Evolutionary conservation across 2,113 vertebrate genomes (phyloP), one percentile per base, ranked within the genome.

Genomic region (Tragelaphus scriptus): DNA sequence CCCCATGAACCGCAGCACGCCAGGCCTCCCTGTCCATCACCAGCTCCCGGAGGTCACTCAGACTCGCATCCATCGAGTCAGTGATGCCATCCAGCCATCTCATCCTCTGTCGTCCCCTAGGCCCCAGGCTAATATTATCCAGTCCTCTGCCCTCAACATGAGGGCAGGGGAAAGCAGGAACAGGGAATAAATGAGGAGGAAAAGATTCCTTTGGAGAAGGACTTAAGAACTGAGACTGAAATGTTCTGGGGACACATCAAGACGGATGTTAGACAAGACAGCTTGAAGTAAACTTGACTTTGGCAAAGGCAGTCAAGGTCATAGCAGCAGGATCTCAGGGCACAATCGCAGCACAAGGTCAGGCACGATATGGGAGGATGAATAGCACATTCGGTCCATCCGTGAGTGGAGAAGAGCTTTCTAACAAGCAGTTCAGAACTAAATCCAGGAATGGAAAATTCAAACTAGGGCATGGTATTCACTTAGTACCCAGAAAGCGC

Each of bases 211-310:
- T 71, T 25, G n/a, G 77, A 82, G 44, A 88, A 25, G 3, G 32
- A 55, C 77, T 93, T 90, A 49, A 81, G 63, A 93, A 49, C 12
- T 14, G 79, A n/a, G 77, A 19, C 15, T 80, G 77, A 80, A 51
- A 11, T 30, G 19, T 40, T 40, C n/a, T 71, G 68, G 68, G n/a
- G 79, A 23, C 65, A 23, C 32, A 12, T 28, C 53, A 28, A 40
- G 25, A 88, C 5, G 80, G 81, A 56, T 19, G 17, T 3, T 32
- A 40, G 15, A n/a, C 40, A 51, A 30, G 80, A 53, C 32, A 55
- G 36, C 28, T n/a, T 23, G 59, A 85, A 47, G 28, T 7, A 63
- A 53, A 63, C 28, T 51, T 86, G 79, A 84, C 56, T 71, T 90
- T 91, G 32, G 75, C 51, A 85, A 92, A 13, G 56, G 51, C 47